These are phyloP conservation scores for Oscheius sp. DNA, from an alignment of 2,888 invertebrate species.

Conservation along the genomic window DNA sequence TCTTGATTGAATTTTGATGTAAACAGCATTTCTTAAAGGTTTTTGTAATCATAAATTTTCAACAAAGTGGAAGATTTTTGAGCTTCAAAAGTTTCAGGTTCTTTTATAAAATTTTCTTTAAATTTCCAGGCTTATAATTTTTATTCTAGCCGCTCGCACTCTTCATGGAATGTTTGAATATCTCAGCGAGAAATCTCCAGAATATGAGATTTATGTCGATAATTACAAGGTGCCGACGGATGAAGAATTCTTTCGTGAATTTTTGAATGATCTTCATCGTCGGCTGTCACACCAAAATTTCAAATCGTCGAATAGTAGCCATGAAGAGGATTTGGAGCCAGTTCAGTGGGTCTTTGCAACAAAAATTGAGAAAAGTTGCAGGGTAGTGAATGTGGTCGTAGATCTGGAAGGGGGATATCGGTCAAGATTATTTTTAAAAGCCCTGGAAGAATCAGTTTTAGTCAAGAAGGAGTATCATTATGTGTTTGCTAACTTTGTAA, in stretches of 20 bases:
- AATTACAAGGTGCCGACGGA: conserved; percentile 51
- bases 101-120: too few species aligned
- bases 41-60: too few species aligned
- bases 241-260: conserved; percentile 56
- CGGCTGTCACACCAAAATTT: conserved; percentile 38
- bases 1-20: too few species aligned
- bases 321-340: conserved; percentile 38
- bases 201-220: conserved; percentile 49
- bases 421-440: conserved; percentile 46
- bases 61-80: not conserved
- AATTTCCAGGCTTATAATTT: too few species aligned
- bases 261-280: conserved; percentile 51
- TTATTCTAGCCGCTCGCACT: conserved; percentile 46
- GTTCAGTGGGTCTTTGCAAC: not conserved
- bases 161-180: conserved; percentile 51
- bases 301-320: conserved; percentile 36
- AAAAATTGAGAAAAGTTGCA: too few species aligned
- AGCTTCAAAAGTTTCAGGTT: not conserved
- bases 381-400: conserved; percentile 53
- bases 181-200: conserved; percentile 41
- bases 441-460: conserved; percentile 54
- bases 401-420: conserved; percentile 55
- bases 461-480: conserved; percentile 58
- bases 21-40: too few species aligned
- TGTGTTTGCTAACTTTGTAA: conserved; percentile 58